A percentile compares a stretch with the other conserved stretches of the same genome.
phyloP scores from a whole-genome alignment of 2,113 vertebrate species.

The Columbina picui region DNA sequence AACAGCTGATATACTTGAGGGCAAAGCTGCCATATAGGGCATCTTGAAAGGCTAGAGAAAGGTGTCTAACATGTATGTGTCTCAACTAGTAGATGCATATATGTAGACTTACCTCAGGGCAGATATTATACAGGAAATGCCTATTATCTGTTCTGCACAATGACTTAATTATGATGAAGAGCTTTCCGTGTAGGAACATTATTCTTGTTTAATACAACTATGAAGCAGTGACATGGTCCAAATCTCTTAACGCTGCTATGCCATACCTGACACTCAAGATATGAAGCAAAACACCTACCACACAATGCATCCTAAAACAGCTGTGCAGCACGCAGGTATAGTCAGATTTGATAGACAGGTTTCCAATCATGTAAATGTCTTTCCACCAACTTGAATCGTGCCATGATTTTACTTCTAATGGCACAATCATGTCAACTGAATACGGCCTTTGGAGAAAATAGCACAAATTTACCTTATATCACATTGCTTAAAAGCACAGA shows the following conservation, averaged over 20 bases:
- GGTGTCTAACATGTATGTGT: fast-evolving
- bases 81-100: not conserved
- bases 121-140: not conserved
- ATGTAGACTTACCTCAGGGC: not conserved
- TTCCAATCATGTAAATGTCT: not conserved
- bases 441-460: not conserved
- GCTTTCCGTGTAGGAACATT: not conserved
- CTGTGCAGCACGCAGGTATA: not conserved
- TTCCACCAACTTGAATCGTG: not conserved
- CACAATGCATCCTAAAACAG: not conserved
- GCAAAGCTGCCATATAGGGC: not conserved
- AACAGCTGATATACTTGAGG: not conserved
- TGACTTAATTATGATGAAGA: constrained; percentile 17
- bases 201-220: not conserved
- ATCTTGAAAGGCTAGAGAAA: not conserved
- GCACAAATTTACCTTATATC: not conserved
- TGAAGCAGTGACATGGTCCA: not conserved
- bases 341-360: not conserved
- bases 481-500: not conserved
- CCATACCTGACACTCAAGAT: not conserved
- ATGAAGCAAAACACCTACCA: not conserved
- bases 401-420: not conserved
- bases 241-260: not conserved
- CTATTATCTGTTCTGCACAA: not conserved
- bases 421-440: not conserved